Evolutionary conservation across 2,888 invertebrate genomes (phyloP), one percentile per base, ranked within the genome.

Genomic region (Saturnia pavonia): DNA sequence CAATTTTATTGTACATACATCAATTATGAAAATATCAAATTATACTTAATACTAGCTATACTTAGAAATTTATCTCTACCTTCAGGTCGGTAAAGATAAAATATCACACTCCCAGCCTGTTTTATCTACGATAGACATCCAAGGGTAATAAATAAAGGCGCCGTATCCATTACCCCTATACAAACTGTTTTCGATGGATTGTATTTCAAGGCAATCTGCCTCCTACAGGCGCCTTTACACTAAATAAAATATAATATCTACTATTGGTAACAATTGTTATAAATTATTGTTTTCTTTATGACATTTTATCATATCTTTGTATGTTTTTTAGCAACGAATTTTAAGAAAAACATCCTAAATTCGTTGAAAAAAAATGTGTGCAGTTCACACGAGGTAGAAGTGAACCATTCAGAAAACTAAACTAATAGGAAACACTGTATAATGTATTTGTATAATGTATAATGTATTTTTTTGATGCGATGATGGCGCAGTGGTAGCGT

Each of bases 171-270:
- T 78, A 80, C 74, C 74, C 75, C 68, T 65, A 71, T 73, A 71
- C 43, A 74, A 72, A 76, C 71, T 80, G 77, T 81, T 78, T 80
- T 77, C 75, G 70, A 71, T 73, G 75, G 82, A 80, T 83, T 79
- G 76, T 77, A 72, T 83, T 82, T 79, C 83, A 79, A 76, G 78
- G 76, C 79, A 79, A 81, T 82, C 80, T 79, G 74, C 74, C 77
- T 65, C n/a, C 65, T 25, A 40, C 40, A 34, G 6, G 19, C n/a
- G 40, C 19, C 19, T 0, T 3, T 40, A 65, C 40, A 65, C 14
- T 27, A 27, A 60, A 60, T 60, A 65, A 65, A 65, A 65, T 40
- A 40, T n/a, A n/a, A n/a, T n/a, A 16, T n/a, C 19, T 40, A 6
- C 8, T 40, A 40, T 40, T 40, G 4, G 40, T 40, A 40, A 34